Percentiles rank a stretch among this genome's conserved stretches.
These are phyloP conservation scores for Diorhabda carinulata DNA, from an alignment of 1,140 invertebrate species.

Conservation along the genomic window DNA sequence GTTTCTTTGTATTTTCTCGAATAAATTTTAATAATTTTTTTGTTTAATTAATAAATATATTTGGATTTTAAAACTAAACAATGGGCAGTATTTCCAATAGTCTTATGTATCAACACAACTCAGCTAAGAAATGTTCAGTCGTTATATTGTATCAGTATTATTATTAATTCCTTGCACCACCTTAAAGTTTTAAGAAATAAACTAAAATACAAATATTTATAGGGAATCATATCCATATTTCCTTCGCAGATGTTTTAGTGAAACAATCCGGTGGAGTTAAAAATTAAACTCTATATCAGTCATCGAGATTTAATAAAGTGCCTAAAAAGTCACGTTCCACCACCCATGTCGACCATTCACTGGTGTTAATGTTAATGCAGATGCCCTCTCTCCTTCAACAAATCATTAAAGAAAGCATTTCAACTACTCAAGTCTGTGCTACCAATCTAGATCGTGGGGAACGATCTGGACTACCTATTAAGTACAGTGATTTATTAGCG, in stretches of 20 bases:
- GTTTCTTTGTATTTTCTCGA: too few species aligned
- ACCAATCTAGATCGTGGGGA: conserved; percentile 6
- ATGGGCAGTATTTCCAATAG: too few species aligned
- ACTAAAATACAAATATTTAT: too few species aligned
- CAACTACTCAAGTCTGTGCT: conserved; percentile 3
- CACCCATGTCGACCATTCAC: conserved; percentile 14
- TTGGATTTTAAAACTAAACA: too few species aligned
- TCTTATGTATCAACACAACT: too few species aligned
- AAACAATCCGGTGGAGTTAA: too few species aligned
- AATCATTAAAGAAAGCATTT: conserved; percentile 14
- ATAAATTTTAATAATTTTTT: too few species aligned
- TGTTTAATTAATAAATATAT: too few species aligned
- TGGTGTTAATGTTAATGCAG: conserved; percentile 9
- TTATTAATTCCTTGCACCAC: not conserved
- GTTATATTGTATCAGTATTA: too few species aligned
- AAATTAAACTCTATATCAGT: conserved; percentile 4
- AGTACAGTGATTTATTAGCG: conserved; percentile 1
- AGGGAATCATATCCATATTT: too few species aligned
- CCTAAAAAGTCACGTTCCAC: conserved; percentile 23
- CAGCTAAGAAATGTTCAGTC: too few species aligned
- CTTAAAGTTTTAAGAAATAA: not conserved
- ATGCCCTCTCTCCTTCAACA: conserved; percentile 10
- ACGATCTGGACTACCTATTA: conserved; percentile 2
- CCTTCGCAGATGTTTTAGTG: too few species aligned
- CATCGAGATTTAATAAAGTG: conserved; percentile 13